Base-by-base conservation (phyloP, 2,113 vertebrate species). In the Tauraco erythrolophus region DNA sequence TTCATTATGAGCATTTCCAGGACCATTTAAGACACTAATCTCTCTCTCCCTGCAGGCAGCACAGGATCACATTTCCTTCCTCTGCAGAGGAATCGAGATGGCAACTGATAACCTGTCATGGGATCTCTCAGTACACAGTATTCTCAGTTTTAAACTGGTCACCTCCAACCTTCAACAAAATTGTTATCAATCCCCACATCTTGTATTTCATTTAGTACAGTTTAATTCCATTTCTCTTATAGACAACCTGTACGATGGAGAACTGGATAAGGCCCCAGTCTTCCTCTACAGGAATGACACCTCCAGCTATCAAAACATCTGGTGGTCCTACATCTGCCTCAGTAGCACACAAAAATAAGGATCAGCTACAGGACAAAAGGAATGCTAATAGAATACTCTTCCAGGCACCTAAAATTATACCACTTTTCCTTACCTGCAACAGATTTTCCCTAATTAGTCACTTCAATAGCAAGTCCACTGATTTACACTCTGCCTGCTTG, bases 1-100 rank as follows among this genome's bases (percentile, higher is more conserved):
- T 94, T 97, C 96, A 96, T 96, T 95, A 96, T 78, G 91, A 93
- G 96, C 92, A 69, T 96, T 96, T 71, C 93, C 96, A 96, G 93
- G 80, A 91, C 89, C 91, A 60, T 92, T 96, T 94, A 96, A 84
- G 56, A 92, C 91, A 68, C 39, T 87, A 78, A 74, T 76, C 60
- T 43, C 72, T 77, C 51, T 76, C 46, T 58, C 1, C 84, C 93
- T 69, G 3, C 60, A 93, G 93, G 94, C 94, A 89, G 50, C 39
- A 51, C 6, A 75, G 79, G 72, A 89, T 96, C 92, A 64, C 77
- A 79, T 96, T 95, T 89, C 93, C 92, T 71, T 57, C 39, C 77
- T 87, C 65, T 71, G 69, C 89, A 84, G 83, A 80, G 81, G 80
- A 92, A 95, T 28, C 2, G 25, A 89, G 76, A 95, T 75, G n/a